A percentile compares a stretch with the other conserved stretches of the same genome.
Evolutionary conservation across 2,797 vertebrate genomes (phyloP).

Genomic region (Bradypodion ventrale): DNA sequence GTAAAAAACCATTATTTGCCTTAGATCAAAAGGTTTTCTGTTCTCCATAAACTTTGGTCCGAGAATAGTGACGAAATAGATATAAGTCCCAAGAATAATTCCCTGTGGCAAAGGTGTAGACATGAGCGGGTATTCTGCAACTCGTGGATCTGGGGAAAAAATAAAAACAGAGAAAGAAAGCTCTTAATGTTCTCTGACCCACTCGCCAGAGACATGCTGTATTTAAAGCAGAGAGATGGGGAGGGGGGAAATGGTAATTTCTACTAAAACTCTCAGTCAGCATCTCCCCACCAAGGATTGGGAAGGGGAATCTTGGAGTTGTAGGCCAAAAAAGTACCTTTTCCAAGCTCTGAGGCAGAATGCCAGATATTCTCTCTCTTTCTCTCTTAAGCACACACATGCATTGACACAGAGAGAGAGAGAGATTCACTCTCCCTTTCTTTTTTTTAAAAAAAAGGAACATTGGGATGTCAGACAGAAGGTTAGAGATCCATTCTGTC

Average conservation of each 20-base stretch:
- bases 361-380: not conserved
- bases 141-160: conserved; percentile 82
- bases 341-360: not conserved
- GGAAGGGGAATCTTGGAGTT: too few relatives aligned
- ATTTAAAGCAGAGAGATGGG: not conserved
- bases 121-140: conserved; percentile 89
- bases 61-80: conserved; percentile 90
- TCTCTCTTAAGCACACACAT: too few relatives aligned
- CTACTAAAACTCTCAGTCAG: too few relatives aligned
- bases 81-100: conserved; percentile 84
- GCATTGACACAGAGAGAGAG: not conserved
- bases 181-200: not conserved
- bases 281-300: too few relatives aligned
- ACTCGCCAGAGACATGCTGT: not conserved
- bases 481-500: not conserved
- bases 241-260: too few relatives aligned
- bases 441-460: not conserved
- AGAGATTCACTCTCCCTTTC: not conserved
- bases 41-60: conserved; percentile 96
- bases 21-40: conserved; percentile 91
- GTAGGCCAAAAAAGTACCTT: too few relatives aligned
- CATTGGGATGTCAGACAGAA: not conserved
- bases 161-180: conserved; percentile 6
- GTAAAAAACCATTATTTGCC: conserved; percentile 85
- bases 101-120: conserved; percentile 89